A percentile compares a stretch with the other conserved stretches of the same genome.
Evolutionary conservation across 2,797 vertebrate species (phyloP).

Genomic region (Eulemur mongoz): DNA sequence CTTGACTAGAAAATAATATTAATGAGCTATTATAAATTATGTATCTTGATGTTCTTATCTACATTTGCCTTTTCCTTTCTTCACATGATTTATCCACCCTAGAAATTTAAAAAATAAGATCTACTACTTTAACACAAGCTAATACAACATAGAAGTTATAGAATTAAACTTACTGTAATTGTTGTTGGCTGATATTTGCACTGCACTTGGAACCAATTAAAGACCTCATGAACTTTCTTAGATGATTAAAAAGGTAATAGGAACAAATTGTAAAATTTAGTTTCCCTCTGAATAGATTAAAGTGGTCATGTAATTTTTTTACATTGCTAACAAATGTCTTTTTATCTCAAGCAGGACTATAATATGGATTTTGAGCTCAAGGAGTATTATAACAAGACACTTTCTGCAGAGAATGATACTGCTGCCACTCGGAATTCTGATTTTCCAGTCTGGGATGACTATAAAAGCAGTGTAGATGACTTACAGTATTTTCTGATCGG

Average conservation of each 20-base stretch:
- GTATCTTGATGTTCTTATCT: background rate
- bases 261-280: conserved; percentile 29
- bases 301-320: background rate
- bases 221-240: background rate
- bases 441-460: conserved; percentile 89
- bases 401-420: conserved; percentile 80
- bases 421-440: conserved; percentile 73
- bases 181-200: background rate
- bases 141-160: background rate
- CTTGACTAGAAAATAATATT: background rate
- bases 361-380: conserved; percentile 87
- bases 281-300: background rate
- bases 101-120: background rate
- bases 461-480: conserved; percentile 88
- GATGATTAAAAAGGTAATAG: conserved; percentile 15
- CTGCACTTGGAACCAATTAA: background rate
- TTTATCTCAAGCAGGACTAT: conserved; percentile 82
- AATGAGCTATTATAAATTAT: background rate
- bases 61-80: background rate
- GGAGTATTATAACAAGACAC: conserved; percentile 82
- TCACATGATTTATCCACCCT: background rate
- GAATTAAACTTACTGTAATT: background rate
- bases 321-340: conserved; percentile 75
- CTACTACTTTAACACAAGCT: background rate
- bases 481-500: conserved; percentile 90